Evolutionary conservation across 2,888 invertebrate species (phyloP), one percentile per base, ranked within the genome.

Genomic region (Marasmarcha lunaedactyla): DNA sequence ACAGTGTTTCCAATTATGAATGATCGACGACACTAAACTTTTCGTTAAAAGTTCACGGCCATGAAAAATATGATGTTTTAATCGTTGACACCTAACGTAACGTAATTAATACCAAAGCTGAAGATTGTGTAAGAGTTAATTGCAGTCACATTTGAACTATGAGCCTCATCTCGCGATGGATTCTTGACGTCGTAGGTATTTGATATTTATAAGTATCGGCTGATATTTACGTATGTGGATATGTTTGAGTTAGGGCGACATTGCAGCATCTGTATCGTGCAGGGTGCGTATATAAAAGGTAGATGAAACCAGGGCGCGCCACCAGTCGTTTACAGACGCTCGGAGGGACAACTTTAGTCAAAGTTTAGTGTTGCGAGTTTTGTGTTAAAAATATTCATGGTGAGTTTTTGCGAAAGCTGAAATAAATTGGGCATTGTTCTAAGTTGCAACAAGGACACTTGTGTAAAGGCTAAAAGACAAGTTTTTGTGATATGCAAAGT

Each of bases 211-310:
- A 20, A 7, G 20, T 20, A 20, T 20, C 7, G 20, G 20, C 20
- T 20, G 20, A 20, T 20, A 20, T 20, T 20, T 20, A 20, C 20
- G 20, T 9, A 30, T 30, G 30, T 30, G 30, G 3, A 30, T 9
- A 30, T 30, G 11, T n/a, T 10, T 30, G 30, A 30, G 30, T 7
- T 67, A 66, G 67, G 70, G 61, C 66, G 63, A 62, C 59, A 60
- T 74, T 72, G 69, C 72, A 50, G 71, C 71, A 74, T 69, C 70
- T 60, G 62, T 61, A 57, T 52, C 55, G 48, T 54, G 69, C 62
- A 68, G 69, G 72, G 71, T 69, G 66, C 57, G 54, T 63, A 70
- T 79, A 79, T 74, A 78, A 72, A 63, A 57, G 49, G 53, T 51
- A 53, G 54, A 57, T 54, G 57, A 55, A 50, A 58, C 48, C 62